Base-by-base conservation (phyloP, 2,113 vertebrate species). In the Upupa epops region DNA sequence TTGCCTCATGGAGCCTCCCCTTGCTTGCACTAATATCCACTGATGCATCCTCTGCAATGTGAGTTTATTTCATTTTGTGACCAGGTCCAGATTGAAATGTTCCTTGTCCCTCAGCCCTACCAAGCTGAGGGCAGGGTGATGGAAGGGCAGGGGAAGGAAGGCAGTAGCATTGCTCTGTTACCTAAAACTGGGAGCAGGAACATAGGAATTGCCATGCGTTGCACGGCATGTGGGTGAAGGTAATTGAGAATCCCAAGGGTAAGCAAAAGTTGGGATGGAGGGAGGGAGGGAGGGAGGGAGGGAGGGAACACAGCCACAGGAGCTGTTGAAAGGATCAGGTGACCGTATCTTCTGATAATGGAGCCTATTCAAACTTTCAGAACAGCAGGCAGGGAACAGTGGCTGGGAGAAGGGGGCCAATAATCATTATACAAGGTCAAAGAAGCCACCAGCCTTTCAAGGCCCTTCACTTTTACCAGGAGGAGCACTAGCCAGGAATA, bases 141-240 rank as follows among this genome's bases (percentile, higher is more conserved):
- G 1, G n/a, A 55, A 74, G 18, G 55, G 20, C 34, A 29, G 9
- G 34, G 5, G 20, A 56, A 34, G 5, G 20, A 56, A 76, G 42
- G 49, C 31, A 61, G 36, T 31, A 86, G 14, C 2, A 0, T 26
- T n/a, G 32, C 36, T 40, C 13, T 1, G 1, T 21, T 3, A 1
- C 19, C 48, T 3, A 4, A 55, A 59, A 6, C 18, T 55, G 22
- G 32, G 24, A 78, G 17, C 26, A 68, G 24, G 28, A 61, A 37
- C n/a, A 11, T 1, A 0, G 66, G 60, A 78, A 29, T 51, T 88
- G 65, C n/a, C 24, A 4, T 2, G 2, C 13, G 37, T 19, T 42
- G 19, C 8, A 12, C 17, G 45, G 76, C 46, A 25, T 16, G 1
- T 13, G 14, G 14, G 20, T 9, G 12, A 63, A 48, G 51, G 17